Evolutionary conservation across 2,888 invertebrate species (phyloP).

Genomic region (Lucinisca nassula): DNA sequence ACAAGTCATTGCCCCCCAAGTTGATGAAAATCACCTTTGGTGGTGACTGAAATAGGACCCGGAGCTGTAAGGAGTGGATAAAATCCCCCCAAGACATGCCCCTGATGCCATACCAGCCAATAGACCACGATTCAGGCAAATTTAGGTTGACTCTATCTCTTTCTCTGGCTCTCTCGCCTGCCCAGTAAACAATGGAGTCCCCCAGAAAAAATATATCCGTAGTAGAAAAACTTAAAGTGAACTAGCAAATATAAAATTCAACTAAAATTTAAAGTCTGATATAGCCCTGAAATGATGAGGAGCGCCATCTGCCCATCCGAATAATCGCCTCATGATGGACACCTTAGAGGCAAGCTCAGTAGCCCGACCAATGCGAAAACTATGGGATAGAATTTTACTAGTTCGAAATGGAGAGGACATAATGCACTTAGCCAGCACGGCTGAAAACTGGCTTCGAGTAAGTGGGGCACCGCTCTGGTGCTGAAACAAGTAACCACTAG

Average conservation of each 20-base stretch:
- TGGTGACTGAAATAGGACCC: too few species aligned
- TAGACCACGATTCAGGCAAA: background rate
- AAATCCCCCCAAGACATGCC: background rate
- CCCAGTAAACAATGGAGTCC: slow-evolving; percentile 14
- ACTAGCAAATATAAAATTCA: background rate
- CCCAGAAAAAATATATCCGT: slow-evolving; percentile 14
- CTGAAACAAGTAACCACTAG: background rate
- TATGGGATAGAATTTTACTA: background rate
- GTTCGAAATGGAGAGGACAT: background rate
- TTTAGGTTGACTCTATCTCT: background rate
- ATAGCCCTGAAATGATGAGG: background rate
- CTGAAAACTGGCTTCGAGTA: background rate
- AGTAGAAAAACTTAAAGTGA: background rate
- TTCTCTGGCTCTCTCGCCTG: background rate
- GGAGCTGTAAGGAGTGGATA: too few species aligned
- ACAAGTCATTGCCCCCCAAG: too few species aligned
- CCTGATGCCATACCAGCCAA: background rate
- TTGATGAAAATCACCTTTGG: too few species aligned
- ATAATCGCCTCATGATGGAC: background rate
- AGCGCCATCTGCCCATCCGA: background rate
- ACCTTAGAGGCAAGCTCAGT: background rate
- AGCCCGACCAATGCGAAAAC: slow-evolving; percentile 10
- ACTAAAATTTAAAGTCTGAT: background rate
- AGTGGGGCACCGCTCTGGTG: background rate
- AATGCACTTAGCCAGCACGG: background rate